Conservation (phyloP, 92 coral and sea anemone species). For the Porites evermanni region DNA sequence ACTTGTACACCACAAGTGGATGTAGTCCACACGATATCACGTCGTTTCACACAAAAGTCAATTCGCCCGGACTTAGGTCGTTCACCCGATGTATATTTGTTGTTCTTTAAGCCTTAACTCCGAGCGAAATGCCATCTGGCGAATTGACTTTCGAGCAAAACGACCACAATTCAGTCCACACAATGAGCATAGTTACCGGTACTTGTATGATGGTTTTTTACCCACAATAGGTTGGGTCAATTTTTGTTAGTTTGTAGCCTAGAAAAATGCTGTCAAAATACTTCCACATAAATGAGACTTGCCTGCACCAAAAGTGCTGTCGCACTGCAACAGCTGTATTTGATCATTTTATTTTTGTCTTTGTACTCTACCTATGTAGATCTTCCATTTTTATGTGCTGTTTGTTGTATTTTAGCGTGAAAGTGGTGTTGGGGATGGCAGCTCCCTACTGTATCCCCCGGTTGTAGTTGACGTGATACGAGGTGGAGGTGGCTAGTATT, state of each 20-base stretch:
- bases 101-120: no score
- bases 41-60: no score
- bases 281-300: not conserved
- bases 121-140: no score
- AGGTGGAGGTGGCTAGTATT: no score
- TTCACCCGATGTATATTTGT: no score
- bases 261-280: not conserved
- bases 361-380: not conserved
- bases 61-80: no score
- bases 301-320: not conserved
- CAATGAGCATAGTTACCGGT: not conserved
- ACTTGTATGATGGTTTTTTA: not conserved
- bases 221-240: not conserved
- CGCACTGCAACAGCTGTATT: not conserved
- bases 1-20: not conserved
- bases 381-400: not conserved
- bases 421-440: not conserved
- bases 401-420: not conserved
- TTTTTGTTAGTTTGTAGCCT: not conserved
- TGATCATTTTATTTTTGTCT: not conserved
- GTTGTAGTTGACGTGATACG: not conserved
- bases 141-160: no score
- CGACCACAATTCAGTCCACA: not conserved
- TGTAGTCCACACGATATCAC: not conserved
- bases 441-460: not conserved